Percentiles rank a stretch among this genome's conserved stretches.
Evolutionary conservation across 2,888 invertebrate genomes (phyloP).

Genomic region (Crematogaster levior): DNA sequence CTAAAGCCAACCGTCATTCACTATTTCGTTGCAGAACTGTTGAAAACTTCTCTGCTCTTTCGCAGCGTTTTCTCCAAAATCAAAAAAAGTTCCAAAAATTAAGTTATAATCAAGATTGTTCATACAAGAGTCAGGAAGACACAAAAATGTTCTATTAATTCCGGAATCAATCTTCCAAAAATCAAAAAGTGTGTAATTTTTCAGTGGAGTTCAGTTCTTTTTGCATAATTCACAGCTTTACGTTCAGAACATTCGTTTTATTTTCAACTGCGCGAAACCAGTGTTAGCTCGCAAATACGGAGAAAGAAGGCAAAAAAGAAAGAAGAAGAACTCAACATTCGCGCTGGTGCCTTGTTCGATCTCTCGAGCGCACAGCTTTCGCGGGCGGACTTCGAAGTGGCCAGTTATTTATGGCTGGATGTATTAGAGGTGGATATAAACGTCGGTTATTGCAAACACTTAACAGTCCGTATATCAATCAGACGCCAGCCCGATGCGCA

Average conservation of each 20-base stretch:
- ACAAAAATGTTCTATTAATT: not conserved
- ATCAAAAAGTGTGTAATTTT: not conserved
- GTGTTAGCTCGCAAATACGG: slow-evolving; percentile 20
- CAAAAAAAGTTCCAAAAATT: not conserved
- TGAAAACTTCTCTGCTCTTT: too few species aligned
- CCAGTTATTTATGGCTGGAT: slow-evolving; percentile 84
- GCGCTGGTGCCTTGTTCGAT: slow-evolving; percentile 50
- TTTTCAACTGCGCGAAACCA: slow-evolving; percentile 29
- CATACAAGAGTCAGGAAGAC: not conserved
- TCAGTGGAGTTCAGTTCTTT: not conserved
- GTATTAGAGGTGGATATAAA: slow-evolving; percentile 85
- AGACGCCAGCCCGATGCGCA: slow-evolving; percentile 80
- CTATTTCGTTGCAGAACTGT: slow-evolving; percentile 5
- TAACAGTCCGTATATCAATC: slow-evolving; percentile 86
- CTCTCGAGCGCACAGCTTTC: slow-evolving; percentile 61
- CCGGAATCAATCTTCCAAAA: not conserved
- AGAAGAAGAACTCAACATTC: slow-evolving; percentile 48
- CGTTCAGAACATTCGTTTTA: not conserved
- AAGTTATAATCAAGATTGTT: not conserved
- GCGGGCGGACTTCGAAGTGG: slow-evolving; percentile 78
- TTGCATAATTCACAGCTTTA: slow-evolving; percentile 12
- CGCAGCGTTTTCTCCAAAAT: not conserved
- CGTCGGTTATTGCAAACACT: slow-evolving; percentile 85
- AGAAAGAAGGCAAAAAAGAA: slow-evolving; percentile 27
- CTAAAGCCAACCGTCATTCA: slow-evolving; percentile 70